Conservation (phyloP, 2,888 invertebrate genomes). For the Aspidiotus rigidus region DNA sequence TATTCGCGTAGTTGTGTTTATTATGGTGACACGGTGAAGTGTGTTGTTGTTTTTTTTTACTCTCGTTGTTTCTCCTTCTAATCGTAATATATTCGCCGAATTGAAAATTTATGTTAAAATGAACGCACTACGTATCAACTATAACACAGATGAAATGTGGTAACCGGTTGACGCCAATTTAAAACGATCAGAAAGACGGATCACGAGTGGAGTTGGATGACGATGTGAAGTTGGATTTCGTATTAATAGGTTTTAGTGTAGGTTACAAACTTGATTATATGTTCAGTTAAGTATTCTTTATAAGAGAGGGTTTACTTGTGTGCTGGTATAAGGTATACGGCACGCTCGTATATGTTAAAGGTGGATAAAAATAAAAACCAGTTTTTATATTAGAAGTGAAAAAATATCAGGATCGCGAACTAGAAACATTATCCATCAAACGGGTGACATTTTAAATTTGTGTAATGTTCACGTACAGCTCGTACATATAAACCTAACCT, state of each 20-base stretch:
- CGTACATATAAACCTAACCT: neutral
- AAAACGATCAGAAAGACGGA: conserved; percentile 18
- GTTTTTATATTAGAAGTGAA: neutral
- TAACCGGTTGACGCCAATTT: conserved; percentile 25
- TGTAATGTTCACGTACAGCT: conserved; percentile 20
- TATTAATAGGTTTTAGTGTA: conserved; percentile 31
- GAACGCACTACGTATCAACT: neutral
- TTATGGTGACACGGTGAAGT: no score
- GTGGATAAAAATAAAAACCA: conserved; percentile 5
- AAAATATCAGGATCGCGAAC: conserved; percentile 28
- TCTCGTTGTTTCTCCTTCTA: neutral
- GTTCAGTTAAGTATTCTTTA: neutral
- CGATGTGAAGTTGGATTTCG: conserved; percentile 1
- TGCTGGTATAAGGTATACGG: neutral
- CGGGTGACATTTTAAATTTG: conserved; percentile 32
- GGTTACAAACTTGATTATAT: conserved; percentile 29
- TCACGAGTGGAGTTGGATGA: conserved; percentile 10
- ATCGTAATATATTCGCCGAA: neutral
- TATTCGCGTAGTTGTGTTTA: no score
- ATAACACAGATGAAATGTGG: conserved; percentile 4
- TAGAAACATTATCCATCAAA: conserved; percentile 28
- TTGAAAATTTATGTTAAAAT: conserved; percentile 3
- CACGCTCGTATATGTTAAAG: neutral
- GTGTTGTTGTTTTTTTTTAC: neutral
- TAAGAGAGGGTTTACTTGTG: neutral